Evolutionary conservation across 2,888 invertebrate species (phyloP).

Genomic region (Dicyrtoma fusca): DNA sequence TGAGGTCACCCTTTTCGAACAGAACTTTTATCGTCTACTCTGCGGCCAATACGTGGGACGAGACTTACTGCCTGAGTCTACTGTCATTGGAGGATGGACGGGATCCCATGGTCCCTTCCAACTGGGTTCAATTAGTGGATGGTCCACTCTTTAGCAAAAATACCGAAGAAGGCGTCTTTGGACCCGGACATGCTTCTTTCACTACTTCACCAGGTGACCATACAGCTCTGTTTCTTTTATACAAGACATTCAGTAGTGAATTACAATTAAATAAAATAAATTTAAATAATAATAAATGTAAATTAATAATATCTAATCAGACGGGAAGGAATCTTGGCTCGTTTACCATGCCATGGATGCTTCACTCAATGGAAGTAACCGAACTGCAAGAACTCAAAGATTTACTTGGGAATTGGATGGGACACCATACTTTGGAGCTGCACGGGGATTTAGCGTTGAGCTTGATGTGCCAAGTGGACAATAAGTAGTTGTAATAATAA

Average conservation of each 20-base stretch:
- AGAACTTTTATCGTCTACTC: conserved; percentile 18
- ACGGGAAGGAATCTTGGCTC: conserved; percentile 19
- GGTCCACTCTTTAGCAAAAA: conserved; percentile 13
- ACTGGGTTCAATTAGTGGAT: not conserved
- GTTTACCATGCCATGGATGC: conserved; percentile 23
- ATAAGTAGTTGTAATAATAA: too few relatives aligned
- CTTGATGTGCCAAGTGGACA: conserved; percentile 15
- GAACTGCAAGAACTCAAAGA: conserved; percentile 19
- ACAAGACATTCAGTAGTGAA: too few relatives aligned
- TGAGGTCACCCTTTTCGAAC: not conserved
- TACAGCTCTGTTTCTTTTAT: too few relatives aligned
- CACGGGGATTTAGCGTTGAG: conserved; percentile 10
- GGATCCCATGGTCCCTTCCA: too few relatives aligned
- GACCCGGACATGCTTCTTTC: conserved; percentile 21
- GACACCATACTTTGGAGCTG: not conserved
- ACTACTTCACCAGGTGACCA: conserved; percentile 26
- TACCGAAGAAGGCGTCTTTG: conserved; percentile 7
- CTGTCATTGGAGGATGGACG: conserved; percentile 3
- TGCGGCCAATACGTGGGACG: conserved; percentile 21
- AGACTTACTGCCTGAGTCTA: conserved; percentile 12
- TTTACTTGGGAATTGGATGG: conserved; percentile 10
- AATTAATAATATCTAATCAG: too few relatives aligned
- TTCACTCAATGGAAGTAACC: conserved; percentile 1
- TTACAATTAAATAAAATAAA: too few relatives aligned
- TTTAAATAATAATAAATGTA: too few relatives aligned